Percentiles rank a stretch among this genome's conserved stretches.
Evolutionary conservation across 2,888 invertebrate species (phyloP).

Genomic region (Eutolmus rufibarbis): DNA sequence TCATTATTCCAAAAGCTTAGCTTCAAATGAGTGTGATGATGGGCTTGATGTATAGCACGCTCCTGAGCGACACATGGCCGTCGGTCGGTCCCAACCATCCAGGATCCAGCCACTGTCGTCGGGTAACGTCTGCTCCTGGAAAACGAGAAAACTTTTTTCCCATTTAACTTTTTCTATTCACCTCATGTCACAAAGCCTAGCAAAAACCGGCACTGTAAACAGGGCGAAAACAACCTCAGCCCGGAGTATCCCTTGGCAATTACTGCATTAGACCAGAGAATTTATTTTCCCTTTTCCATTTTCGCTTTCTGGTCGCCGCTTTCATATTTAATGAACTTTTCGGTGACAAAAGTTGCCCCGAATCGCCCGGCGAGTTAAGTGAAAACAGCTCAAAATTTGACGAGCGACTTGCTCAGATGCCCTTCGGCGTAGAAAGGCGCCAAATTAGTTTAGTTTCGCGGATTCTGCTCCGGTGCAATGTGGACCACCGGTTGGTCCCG

Average conservation of each 20-base stretch:
- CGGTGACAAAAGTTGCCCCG: background rate
- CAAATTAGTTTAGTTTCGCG: background rate
- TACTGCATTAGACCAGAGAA: slow-evolving; percentile 13
- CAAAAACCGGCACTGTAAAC: slow-evolving; percentile 14
- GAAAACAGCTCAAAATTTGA: background rate
- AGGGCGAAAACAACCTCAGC: slow-evolving; percentile 4
- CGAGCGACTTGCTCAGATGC: background rate
- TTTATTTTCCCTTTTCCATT: slow-evolving; percentile 1
- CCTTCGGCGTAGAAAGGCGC: background rate
- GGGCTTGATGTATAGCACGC: slow-evolving; percentile 12
- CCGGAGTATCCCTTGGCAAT: slow-evolving; percentile 26
- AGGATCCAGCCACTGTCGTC: background rate
- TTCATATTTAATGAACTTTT: slow-evolving; percentile 30
- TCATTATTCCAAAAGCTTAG: slow-evolving; percentile 31
- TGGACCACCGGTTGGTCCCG: background rate
- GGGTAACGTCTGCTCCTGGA: slow-evolving; percentile 27
- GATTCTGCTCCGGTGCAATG: background rate
- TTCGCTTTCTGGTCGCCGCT: background rate
- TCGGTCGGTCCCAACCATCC: background rate
- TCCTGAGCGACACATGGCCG: slow-evolving; percentile 26
- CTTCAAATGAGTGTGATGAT: slow-evolving; percentile 28
- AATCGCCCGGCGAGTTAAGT: background rate
- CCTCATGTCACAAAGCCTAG: slow-evolving; percentile 32
- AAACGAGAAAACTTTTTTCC: slow-evolving; percentile 40
- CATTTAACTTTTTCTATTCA: slow-evolving; percentile 40